phyloP scores from a whole-genome alignment of 23 tunicate genomes.

The Phallusia fumigata region DNA sequence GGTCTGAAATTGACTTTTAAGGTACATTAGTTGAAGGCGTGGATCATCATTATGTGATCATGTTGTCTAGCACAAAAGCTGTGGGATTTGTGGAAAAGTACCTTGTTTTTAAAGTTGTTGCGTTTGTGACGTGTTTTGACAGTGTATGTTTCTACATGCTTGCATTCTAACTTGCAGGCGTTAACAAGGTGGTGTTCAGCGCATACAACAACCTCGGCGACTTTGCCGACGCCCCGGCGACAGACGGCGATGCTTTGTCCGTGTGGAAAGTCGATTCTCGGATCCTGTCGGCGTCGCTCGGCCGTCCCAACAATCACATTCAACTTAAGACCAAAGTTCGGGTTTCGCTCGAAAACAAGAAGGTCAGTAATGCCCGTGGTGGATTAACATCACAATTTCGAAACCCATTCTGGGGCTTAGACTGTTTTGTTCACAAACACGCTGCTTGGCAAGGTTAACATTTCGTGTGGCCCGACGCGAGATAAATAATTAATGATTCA shows the following conservation, averaged over 20 bases:
- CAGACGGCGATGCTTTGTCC: not conserved
- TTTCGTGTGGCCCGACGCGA: not conserved
- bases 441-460: not conserved
- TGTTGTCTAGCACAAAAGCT: too few relatives aligned
- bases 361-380: slow-evolving; percentile 25
- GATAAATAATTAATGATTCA: not conserved
- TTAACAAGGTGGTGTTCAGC: slow-evolving; percentile 32
- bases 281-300: slow-evolving; percentile 58
- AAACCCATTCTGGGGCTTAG: not conserved
- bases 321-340: slow-evolving; percentile 37
- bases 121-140: too few relatives aligned
- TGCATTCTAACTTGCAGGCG: slow-evolving; percentile 15
- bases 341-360: slow-evolving; percentile 38
- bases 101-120: too few relatives aligned
- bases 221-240: slow-evolving; percentile 25
- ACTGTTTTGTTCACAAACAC: not conserved
- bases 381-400: not conserved
- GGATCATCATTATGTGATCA: too few relatives aligned
- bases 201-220: slow-evolving; percentile 60
- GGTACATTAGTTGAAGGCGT: too few relatives aligned
- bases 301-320: slow-evolving; percentile 17
- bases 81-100: too few relatives aligned
- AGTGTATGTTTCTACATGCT: too few relatives aligned
- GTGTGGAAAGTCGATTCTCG: slow-evolving; percentile 62
- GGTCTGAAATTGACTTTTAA: too few relatives aligned